A percentile compares a stretch with the other conserved stretches of the same genome.
phyloP scores from a whole-genome alignment of 2,888 invertebrate species.

The Ctenicera cuprea region DNA sequence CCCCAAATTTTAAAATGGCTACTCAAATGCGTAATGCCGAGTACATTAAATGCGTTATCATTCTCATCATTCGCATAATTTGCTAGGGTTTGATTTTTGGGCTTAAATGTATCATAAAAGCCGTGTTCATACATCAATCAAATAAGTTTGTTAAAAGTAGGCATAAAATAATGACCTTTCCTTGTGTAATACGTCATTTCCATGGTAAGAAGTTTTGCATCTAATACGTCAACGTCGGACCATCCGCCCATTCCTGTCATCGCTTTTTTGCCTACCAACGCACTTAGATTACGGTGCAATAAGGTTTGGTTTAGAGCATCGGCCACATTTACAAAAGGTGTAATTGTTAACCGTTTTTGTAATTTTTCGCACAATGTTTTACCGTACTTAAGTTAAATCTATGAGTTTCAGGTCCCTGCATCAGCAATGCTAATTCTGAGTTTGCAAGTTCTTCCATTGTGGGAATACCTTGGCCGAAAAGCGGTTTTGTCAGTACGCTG shows the following conservation, averaged over 20 bases:
- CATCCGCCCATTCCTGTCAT: not conserved
- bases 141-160: not conserved
- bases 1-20: too few species aligned
- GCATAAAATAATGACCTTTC: slow-evolving; percentile 3
- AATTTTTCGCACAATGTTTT: not conserved
- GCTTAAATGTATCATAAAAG: too few species aligned
- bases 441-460: not conserved
- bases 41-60: too few species aligned
- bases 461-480: not conserved
- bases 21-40: too few species aligned
- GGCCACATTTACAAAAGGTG: not conserved
- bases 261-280: not conserved
- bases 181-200: not conserved
- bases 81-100: too few species aligned
- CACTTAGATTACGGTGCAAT: not conserved
- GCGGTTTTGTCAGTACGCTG: too few species aligned
- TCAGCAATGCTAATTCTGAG: not conserved
- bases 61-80: too few species aligned
- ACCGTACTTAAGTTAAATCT: too few species aligned
- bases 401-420: not conserved
- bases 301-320: not conserved
- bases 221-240: not conserved
- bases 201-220: not conserved
- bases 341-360: not conserved
- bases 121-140: not conserved